Evolutionary conservation across 2,888 invertebrate species (phyloP).

Genomic region (Drepanosiphum platanoidis): DNA sequence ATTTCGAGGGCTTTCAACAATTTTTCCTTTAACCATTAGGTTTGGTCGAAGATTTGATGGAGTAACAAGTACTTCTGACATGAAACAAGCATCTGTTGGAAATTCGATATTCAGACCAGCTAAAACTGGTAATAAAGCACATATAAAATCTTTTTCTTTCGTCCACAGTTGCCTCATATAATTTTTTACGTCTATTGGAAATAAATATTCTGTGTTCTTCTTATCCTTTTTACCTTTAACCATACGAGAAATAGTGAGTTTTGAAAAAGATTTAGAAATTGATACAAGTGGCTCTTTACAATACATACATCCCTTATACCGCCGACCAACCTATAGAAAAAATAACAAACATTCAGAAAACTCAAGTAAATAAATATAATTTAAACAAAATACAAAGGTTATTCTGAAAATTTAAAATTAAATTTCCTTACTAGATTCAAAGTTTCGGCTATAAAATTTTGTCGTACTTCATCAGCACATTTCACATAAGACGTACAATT

Average conservation of each 20-base stretch:
- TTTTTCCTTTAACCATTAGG: slow-evolving; percentile 72
- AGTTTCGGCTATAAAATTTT: slow-evolving; percentile 45
- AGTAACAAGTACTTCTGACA: slow-evolving; percentile 84
- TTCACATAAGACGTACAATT: slow-evolving; percentile 26
- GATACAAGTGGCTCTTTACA: slow-evolving; percentile 35
- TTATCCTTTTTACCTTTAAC: slow-evolving; percentile 65
- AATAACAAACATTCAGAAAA: not conserved
- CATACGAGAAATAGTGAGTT: slow-evolving; percentile 65
- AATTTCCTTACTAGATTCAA: slow-evolving; percentile 33
- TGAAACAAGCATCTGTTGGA: slow-evolving; percentile 87
- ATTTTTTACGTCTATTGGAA: slow-evolving; percentile 75
- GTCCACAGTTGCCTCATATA: slow-evolving; percentile 78
- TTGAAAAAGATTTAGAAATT: slow-evolving; percentile 55
- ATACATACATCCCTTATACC: slow-evolving; percentile 7
- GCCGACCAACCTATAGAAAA: slow-evolving; percentile 18
- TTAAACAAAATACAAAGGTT: too few species aligned
- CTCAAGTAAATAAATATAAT: not conserved
- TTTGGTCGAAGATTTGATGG: slow-evolving; percentile 87
- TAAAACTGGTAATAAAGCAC: slow-evolving; percentile 78
- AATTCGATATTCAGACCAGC: slow-evolving; percentile 69
- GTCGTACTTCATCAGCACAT: slow-evolving; percentile 39
- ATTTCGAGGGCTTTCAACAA: slow-evolving; percentile 83
- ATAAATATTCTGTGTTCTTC: slow-evolving; percentile 69
- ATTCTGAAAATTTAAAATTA: not conserved
- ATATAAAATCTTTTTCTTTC: slow-evolving; percentile 77